Percentiles rank a stretch among this genome's conserved stretches.
Evolutionary conservation across 1,140 invertebrate species (phyloP).

Genomic region (Ridgeia piscesae): DNA sequence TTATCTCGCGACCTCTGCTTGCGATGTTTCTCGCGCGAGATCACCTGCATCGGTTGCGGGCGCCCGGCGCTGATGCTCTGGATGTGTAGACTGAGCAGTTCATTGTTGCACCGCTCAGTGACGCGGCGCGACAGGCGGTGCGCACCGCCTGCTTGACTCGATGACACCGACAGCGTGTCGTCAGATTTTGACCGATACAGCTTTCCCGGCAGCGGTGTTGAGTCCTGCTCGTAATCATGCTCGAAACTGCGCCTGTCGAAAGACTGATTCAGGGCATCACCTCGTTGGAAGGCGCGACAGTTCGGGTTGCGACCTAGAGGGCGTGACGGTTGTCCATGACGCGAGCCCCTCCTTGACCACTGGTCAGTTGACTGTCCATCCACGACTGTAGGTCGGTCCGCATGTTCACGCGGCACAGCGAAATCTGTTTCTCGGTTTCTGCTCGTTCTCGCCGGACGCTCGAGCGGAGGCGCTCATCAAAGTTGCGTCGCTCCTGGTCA

Average conservation of each 20-base stretch:
- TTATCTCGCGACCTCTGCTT: neutral
- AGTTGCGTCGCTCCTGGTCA: conserved; percentile 38
- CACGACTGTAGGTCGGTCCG: conserved; percentile 26
- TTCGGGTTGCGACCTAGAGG: neutral
- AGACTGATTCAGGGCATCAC: conserved; percentile 17
- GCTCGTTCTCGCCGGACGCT: conserved; percentile 36
- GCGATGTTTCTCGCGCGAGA: neutral
- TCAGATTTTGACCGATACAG: conserved; percentile 53
- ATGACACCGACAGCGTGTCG: conserved; percentile 48
- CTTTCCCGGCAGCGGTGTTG: conserved; percentile 21
- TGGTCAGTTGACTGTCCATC: conserved; percentile 44
- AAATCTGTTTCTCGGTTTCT: neutral
- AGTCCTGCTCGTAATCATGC: neutral
- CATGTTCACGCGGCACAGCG: neutral
- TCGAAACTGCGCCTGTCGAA: neutral
- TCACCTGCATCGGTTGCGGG: neutral
- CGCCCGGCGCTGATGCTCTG: neutral
- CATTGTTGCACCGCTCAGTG: neutral
- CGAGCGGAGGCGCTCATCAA: conserved; percentile 37
- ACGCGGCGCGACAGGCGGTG: conserved; percentile 33
- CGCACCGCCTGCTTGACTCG: conserved; percentile 44
- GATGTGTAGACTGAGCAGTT: neutral
- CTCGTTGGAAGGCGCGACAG: conserved; percentile 31
- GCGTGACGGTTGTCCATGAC: neutral
- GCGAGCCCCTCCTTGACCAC: neutral